Conservation (phyloP, 2,888 invertebrate genomes). For the Mythimna loreyi region DNA sequence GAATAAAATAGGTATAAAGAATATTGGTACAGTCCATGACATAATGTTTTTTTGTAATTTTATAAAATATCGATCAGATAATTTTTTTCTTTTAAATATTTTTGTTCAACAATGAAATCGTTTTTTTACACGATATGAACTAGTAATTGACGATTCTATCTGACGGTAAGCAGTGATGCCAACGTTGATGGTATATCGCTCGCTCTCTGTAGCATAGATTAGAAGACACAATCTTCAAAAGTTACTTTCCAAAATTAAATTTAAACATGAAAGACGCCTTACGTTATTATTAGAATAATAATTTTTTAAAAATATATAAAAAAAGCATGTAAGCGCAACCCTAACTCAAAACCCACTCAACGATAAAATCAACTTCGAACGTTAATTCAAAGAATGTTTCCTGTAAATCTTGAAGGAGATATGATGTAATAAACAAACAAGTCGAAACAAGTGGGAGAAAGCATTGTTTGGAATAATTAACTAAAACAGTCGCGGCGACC, state of each 20-base stretch:
- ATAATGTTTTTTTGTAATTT: constrained; percentile 7
- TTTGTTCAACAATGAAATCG: too few species aligned
- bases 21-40: constrained; percentile 42
- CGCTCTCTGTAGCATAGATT: too few species aligned
- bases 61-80: neutral
- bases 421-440: constrained; percentile 47
- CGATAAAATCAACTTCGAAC: constrained; percentile 30
- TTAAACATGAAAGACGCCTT: too few species aligned
- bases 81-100: neutral
- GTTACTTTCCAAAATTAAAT: neutral
- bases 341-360: constrained; percentile 21
- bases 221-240: neutral
- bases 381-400: constrained; percentile 32
- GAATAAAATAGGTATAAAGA: constrained; percentile 8
- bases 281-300: too few species aligned
- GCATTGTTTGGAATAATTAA: constrained; percentile 54
- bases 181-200: too few species aligned
- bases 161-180: too few species aligned
- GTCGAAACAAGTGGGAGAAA: constrained; percentile 54
- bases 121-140: too few species aligned
- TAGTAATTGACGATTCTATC: too few species aligned
- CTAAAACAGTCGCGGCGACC: constrained; percentile 36
- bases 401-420: constrained; percentile 32
- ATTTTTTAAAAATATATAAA: too few species aligned
- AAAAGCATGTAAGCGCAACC: neutral